Base-by-base conservation (phyloP, 1,140 invertebrate genomes). In the Coenobita brevimanus region DNA sequence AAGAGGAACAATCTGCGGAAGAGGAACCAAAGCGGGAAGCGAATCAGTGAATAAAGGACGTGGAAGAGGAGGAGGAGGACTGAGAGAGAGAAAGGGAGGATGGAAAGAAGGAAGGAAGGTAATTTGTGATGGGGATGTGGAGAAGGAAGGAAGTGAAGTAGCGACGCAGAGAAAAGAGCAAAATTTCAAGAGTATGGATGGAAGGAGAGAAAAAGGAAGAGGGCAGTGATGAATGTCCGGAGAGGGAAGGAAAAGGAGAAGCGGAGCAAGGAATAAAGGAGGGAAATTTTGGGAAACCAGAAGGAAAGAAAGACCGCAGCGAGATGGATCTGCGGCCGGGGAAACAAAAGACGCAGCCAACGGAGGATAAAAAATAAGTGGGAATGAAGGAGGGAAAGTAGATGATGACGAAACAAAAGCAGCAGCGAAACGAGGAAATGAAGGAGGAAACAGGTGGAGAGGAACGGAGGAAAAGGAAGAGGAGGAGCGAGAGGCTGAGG, bases 401-500 rank as follows among this genome's bases (percentile, higher is more conserved):
- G n/a, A n/a, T n/a, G n/a, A n/a, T n/a, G n/a, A n/a, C n/a, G n/a
- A n/a, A n/a, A n/a, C n/a, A n/a, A n/a, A n/a, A n/a, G n/a, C n/a
- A n/a, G n/a, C n/a, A n/a, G n/a, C n/a, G n/a, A n/a, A n/a, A n/a
- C n/a, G n/a, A n/a, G n/a, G n/a, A n/a, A n/a, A n/a, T n/a, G n/a
- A n/a, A n/a, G n/a, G n/a, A n/a, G n/a, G n/a, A n/a, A n/a, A n/a
- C n/a, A n/a, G n/a, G n/a, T n/a, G n/a, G n/a, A n/a, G n/a, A n/a
- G n/a, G n/a, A n/a, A n/a, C n/a, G n/a, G n/a, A n/a, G n/a, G n/a
- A n/a, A n/a, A n/a, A n/a, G n/a, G n/a, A n/a, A 84, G 67, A 71
- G 67, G 60, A 69, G 43, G 46, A 54, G 62, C 38, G 82, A 54
- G 64, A 75, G 82, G 41, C 46, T 33, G 69, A 54, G 81, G 43